Evolutionary conservation across 2,888 invertebrate species (phyloP).

Genomic region (Andrena hattorfiana): DNA sequence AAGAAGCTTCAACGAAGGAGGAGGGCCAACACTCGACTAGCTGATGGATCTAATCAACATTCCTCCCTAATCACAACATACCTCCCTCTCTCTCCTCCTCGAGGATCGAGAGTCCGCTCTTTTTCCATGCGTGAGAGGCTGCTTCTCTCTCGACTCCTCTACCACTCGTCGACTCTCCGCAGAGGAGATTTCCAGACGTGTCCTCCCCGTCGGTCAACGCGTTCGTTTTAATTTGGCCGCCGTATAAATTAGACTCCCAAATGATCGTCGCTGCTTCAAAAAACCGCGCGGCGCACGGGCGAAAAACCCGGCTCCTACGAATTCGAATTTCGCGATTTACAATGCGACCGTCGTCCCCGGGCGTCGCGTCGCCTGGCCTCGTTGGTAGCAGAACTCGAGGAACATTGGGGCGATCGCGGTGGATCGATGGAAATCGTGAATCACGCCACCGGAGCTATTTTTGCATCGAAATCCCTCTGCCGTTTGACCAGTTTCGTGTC

Average conservation of each 20-base stretch:
- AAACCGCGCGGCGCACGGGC: constrained; percentile 42
- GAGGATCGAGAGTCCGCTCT: constrained; percentile 36
- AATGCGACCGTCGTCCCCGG: constrained; percentile 8
- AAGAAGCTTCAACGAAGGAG: constrained; percentile 68
- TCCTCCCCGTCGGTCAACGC: constrained; percentile 57
- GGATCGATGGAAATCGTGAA: constrained; percentile 15
- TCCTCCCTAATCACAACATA: constrained; percentile 83
- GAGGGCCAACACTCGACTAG: constrained; percentile 75
- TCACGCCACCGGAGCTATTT: constrained; percentile 10
- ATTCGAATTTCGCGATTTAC: constrained; percentile 43
- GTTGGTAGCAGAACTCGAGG: not conserved
- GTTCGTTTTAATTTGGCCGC: constrained; percentile 80
- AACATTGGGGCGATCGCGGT: not conserved
- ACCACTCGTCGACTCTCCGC: constrained; percentile 45
- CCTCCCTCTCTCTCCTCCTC: constrained; percentile 64
- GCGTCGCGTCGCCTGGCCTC: not conserved
- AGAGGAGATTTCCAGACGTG: constrained; percentile 67
- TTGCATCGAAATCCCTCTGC: constrained; percentile 13
- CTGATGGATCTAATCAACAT: constrained; percentile 85
- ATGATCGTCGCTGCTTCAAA: constrained; percentile 71
- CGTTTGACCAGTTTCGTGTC: not conserved
- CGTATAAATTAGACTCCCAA: constrained; percentile 82
- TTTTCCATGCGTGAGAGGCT: constrained; percentile 61
- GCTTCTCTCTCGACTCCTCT: constrained; percentile 48
- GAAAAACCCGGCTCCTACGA: constrained; percentile 58